Evolutionary conservation across 2,113 vertebrate genomes (phyloP).

Genomic region (Notothenia coriiceps): DNA sequence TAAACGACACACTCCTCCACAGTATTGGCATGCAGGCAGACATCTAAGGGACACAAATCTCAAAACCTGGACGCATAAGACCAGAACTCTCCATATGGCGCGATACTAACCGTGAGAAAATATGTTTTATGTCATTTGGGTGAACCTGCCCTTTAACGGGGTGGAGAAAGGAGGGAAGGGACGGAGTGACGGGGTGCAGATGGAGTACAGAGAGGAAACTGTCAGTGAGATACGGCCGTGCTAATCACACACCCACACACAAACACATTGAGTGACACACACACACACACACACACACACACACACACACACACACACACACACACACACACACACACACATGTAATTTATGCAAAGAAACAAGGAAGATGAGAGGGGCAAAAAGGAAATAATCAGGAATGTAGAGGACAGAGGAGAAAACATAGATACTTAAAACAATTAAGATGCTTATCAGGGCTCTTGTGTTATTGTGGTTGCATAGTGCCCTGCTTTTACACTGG

Average conservation of each 20-base stretch:
- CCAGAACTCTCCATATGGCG: background rate
- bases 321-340: constrained; percentile 25
- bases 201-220: constrained; percentile 56
- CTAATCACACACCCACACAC: constrained; percentile 68
- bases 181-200: constrained; percentile 49
- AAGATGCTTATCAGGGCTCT: background rate
- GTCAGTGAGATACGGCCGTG: constrained; percentile 58
- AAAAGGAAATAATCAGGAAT: constrained; percentile 11
- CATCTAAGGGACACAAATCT: background rate
- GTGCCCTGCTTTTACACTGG: background rate
- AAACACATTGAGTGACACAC: constrained; percentile 40
- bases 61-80: constrained; percentile 4
- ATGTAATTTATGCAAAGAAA: constrained; percentile 49
- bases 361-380: constrained; percentile 15
- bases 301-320: constrained; percentile 66
- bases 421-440: background rate
- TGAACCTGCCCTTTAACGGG: constrained; percentile 24
- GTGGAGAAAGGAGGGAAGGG: constrained; percentile 9
- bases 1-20: background rate
- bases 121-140: constrained; percentile 38
- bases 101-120: background rate
- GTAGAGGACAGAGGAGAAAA: background rate
- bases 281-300: constrained; percentile 12
- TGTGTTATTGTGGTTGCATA: background rate
- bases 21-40: background rate